Conservation (phyloP, 2,888 invertebrate species). For the Cheilosia impressa region DNA sequence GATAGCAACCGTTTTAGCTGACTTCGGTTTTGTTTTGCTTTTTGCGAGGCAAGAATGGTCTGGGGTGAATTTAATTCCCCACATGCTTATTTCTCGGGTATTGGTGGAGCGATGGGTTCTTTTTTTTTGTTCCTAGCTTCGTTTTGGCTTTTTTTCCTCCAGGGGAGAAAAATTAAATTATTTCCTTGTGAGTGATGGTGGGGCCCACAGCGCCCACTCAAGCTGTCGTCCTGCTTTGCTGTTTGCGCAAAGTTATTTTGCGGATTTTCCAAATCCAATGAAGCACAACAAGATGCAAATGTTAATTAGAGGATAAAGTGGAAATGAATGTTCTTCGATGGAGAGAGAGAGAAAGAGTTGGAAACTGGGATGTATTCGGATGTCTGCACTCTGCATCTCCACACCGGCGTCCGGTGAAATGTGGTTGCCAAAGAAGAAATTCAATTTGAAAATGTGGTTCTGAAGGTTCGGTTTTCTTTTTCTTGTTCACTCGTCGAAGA, state of each 20-base stretch:
- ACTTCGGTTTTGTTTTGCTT: conserved; percentile 39
- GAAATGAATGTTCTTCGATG: conserved; percentile 28
- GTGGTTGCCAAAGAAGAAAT: conserved; percentile 34
- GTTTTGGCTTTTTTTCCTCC: conserved; percentile 22
- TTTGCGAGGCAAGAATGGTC: conserved; percentile 29
- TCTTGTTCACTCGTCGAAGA: neutral
- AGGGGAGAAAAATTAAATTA: conserved; percentile 60
- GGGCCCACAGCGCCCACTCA: neutral
- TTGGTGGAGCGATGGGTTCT: neutral
- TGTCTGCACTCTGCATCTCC: conserved; percentile 12
- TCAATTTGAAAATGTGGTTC: conserved; percentile 26
- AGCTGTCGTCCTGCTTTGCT: conserved; percentile 7
- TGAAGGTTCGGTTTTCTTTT: conserved; percentile 17
- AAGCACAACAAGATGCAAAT: conserved; percentile 55
- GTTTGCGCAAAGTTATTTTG: conserved; percentile 44
- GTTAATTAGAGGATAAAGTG: conserved; percentile 54
- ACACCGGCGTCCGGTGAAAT: conserved; percentile 40
- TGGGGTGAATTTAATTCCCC: conserved; percentile 55
- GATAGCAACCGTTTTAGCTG: conserved; percentile 54
- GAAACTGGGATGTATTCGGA: conserved; percentile 1
- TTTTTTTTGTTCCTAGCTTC: conserved; percentile 19
- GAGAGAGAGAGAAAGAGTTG: neutral
- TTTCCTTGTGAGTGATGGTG: conserved; percentile 20
- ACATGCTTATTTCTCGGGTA: conserved; percentile 27
- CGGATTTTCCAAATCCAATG: conserved; percentile 48